phyloP scores from a whole-genome alignment of 2,113 vertebrate species.

The Corynorhinus townsendii region DNA sequence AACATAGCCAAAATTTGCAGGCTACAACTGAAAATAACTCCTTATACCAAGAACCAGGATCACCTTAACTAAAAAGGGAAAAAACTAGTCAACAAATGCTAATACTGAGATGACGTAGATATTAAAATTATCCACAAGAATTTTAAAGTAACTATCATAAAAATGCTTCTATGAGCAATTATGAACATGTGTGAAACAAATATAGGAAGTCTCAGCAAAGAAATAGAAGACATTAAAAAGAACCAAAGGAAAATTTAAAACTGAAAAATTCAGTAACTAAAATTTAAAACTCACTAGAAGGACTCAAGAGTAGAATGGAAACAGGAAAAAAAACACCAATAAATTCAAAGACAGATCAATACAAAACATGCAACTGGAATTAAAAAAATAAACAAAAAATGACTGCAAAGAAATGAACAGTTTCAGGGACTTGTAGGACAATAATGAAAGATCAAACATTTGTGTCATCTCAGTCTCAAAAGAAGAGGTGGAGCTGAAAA shows the following conservation, averaged over 20 bases:
- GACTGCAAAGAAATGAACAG: neutral
- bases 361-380: neutral
- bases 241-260: neutral
- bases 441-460: neutral
- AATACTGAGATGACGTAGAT: neutral
- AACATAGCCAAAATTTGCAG: neutral
- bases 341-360: neutral
- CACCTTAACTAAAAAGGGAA: conserved; percentile 16
- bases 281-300: conserved; percentile 3
- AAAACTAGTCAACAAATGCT: neutral
- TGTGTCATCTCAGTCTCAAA: neutral
- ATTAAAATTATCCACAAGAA: neutral
- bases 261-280: neutral
- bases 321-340: neutral
- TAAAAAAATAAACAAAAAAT: neutral
- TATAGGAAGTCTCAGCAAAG: neutral
- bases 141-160: conserved; percentile 24
- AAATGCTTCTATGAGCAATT: neutral
- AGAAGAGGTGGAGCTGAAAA: neutral
- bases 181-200: neutral
- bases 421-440: neutral
- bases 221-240: neutral
- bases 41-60: neutral
- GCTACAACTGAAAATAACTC: neutral
- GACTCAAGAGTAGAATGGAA: neutral